phyloP scores from a whole-genome alignment of 2,113 vertebrate species.

The Cacatua alba region DNA sequence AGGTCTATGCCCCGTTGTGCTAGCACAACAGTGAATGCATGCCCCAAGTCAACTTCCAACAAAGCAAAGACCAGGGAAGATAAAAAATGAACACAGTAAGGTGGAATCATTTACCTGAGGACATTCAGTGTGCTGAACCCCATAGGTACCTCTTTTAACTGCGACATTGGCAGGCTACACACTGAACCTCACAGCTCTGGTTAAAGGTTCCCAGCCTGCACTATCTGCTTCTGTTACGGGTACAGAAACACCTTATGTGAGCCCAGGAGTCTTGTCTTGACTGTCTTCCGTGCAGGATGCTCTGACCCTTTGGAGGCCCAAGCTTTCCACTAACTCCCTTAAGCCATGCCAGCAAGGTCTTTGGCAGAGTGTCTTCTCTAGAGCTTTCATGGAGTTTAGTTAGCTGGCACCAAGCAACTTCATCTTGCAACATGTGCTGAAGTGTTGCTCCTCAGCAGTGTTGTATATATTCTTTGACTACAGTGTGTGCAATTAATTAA shows the following conservation, averaged over 20 bases:
- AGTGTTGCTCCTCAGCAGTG: background rate
- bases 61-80: background rate
- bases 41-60: background rate
- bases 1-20: rapidly evolving
- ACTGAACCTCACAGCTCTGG: background rate
- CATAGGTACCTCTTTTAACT: background rate
- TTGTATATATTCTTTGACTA: background rate
- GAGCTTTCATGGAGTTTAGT: background rate
- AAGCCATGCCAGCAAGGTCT: background rate
- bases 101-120: background rate
- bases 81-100: background rate
- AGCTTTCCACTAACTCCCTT: background rate
- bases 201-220: background rate
- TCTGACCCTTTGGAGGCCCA: background rate
- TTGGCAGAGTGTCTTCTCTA: background rate
- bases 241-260: background rate
- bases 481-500: background rate
- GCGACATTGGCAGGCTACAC: background rate
- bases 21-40: rapidly evolving
- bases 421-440: background rate
- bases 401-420: background rate
- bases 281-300: background rate
- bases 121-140: background rate
- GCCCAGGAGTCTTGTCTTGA: background rate
- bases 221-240: background rate